These are phyloP conservation scores for Halcyon senegalensis DNA, from an alignment of 2,113 vertebrate species.

Conservation along the genomic window DNA sequence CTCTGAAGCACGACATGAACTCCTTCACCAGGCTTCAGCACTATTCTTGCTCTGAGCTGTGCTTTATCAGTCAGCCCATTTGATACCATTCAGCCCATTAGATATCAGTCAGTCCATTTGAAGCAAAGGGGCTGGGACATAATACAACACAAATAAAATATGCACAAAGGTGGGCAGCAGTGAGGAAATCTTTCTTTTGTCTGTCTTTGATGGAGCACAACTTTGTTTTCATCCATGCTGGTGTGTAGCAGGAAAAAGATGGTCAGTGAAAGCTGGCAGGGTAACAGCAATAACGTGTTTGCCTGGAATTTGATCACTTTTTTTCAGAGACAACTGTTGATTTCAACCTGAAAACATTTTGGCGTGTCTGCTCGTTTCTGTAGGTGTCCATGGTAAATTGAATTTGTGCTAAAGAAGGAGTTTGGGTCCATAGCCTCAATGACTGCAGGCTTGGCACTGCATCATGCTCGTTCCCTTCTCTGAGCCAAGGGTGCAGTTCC, in stretches of 20 bases:
- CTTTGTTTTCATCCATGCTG: not conserved
- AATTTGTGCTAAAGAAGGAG: not conserved
- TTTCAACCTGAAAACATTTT: not conserved
- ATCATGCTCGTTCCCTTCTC: not conserved
- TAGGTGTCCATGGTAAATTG: not conserved
- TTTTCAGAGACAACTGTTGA: not conserved
- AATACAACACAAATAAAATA: not conserved
- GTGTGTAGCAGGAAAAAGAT: not conserved
- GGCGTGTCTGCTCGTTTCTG: not conserved
- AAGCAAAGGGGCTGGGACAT: not conserved
- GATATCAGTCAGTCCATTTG: not conserved
- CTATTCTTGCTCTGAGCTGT: not conserved
- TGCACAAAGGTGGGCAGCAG: not conserved
- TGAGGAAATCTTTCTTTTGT: not conserved
- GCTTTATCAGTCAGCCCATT: not conserved
- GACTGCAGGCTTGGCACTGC: not conserved
- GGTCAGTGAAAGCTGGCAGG: not conserved
- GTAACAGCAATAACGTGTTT: not conserved
- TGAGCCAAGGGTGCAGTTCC: not conserved
- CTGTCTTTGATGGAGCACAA: not conserved
- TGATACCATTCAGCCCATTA: not conserved
- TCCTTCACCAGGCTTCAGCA: not conserved
- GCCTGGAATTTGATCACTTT: fast-evolving
- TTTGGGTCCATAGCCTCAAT: not conserved
- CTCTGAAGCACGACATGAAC: not conserved